Percentiles rank a stretch among this genome's conserved stretches.
These are phyloP conservation scores for Genyomyrus donnyi DNA, from an alignment of 2,113 vertebrate species.

Conservation along the genomic window DNA sequence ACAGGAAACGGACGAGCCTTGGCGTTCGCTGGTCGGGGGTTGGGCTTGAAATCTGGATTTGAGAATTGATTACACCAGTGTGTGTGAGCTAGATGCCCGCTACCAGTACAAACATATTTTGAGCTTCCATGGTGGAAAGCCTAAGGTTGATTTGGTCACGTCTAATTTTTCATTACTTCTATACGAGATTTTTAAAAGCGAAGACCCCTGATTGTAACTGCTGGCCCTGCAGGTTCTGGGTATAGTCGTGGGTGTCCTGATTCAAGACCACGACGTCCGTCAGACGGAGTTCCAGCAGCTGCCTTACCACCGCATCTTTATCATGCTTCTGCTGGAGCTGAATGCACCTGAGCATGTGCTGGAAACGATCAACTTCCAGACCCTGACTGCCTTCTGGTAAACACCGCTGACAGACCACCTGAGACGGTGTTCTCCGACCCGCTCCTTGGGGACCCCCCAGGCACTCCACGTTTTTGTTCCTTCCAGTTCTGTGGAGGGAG, in stretches of 20 bases:
- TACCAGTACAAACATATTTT: neutral
- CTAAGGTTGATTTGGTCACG: neutral
- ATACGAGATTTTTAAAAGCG: neutral
- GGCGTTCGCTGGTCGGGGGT: neutral
- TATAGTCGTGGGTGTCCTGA: conserved; percentile 92
- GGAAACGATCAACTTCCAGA: conserved; percentile 99
- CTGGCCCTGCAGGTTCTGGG: conserved; percentile 74
- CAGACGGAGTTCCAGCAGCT: conserved; percentile 97
- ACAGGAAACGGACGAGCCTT: neutral
- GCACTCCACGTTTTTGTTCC: neutral
- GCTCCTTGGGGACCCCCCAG: neutral
- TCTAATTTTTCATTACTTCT: neutral
- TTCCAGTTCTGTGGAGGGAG: neutral
- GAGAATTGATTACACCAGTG: neutral
- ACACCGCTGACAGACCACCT: conserved; percentile 17
- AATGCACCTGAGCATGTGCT: conserved; percentile 96
- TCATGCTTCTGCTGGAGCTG: conserved; percentile 94
- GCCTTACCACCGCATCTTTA: conserved; percentile 96
- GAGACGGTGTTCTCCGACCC: neutral
- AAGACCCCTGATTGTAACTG: neutral
- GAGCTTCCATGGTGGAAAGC: neutral
- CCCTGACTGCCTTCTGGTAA: conserved; percentile 96
- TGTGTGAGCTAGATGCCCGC: neutral
- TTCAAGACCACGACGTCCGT: conserved; percentile 94
- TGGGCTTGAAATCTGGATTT: neutral